These are phyloP conservation scores for Spodoptera picta DNA, from an alignment of 2,888 invertebrate species.

Conservation along the genomic window DNA sequence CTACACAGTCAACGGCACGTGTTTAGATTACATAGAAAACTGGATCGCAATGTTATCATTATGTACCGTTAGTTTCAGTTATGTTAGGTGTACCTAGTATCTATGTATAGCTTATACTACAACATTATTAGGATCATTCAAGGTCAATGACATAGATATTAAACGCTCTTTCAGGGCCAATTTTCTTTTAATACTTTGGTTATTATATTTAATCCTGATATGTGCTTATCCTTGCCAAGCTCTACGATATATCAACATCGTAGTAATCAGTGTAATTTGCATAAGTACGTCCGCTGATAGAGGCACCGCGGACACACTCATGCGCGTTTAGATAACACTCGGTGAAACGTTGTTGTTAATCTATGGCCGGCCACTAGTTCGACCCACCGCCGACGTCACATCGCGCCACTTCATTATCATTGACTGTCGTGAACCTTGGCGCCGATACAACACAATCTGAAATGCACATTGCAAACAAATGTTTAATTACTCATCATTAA, in stretches of 20 bases:
- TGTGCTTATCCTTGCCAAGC: background rate
- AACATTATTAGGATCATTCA: too few species aligned
- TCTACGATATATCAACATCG: conserved; percentile 11
- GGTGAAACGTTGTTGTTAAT: conserved; percentile 39
- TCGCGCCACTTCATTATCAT: conserved; percentile 84
- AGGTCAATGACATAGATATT: too few species aligned
- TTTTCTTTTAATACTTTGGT: too few species aligned
- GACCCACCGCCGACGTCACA: conserved; percentile 64
- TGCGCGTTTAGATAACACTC: conserved; percentile 36
- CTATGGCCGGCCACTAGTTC: conserved; percentile 20
- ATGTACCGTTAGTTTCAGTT: too few species aligned
- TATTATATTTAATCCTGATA: too few species aligned
- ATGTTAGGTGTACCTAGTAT: too few species aligned
- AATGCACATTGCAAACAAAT: conserved; percentile 24
- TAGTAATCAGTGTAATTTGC: conserved; percentile 35
- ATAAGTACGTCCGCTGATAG: conserved; percentile 27
- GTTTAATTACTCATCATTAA: conserved; percentile 1
- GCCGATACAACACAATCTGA: conserved; percentile 58
- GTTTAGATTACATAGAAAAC: too few species aligned
- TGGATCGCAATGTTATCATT: too few species aligned
- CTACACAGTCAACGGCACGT: too few species aligned
- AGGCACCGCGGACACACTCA: conserved; percentile 12
- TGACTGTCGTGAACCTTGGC: conserved; percentile 74
- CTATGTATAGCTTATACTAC: too few species aligned
- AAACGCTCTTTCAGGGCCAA: too few species aligned